Conservation (phyloP, 2,113 vertebrate genomes). For the Silurus asotus region DNA sequence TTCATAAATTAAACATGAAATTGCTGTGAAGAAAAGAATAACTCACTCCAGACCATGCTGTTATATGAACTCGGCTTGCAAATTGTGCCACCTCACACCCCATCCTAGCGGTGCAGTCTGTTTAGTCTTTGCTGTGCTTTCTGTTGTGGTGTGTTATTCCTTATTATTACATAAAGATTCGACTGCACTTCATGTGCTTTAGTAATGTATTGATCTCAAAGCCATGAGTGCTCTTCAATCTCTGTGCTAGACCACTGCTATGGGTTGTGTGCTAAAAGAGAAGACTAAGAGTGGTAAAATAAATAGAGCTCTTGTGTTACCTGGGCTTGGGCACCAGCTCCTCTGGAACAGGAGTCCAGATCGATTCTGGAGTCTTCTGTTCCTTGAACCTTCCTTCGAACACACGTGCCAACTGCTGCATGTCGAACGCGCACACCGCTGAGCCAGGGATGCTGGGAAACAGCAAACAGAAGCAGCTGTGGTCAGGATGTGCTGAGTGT, state of each 20-base stretch:
- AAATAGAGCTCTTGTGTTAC: conserved; percentile 62
- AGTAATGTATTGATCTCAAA: background rate
- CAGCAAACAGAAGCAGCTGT: conserved; percentile 40
- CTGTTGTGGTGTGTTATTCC: background rate
- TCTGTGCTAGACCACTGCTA: background rate
- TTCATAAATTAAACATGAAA: background rate
- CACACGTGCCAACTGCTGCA: conserved; percentile 86
- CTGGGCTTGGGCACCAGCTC: conserved; percentile 90
- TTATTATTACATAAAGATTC: background rate
- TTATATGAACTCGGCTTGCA: background rate
- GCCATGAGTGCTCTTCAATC: background rate
- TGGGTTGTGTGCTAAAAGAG: background rate
- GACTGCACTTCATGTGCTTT: background rate
- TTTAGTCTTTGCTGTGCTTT: too few relatives aligned
- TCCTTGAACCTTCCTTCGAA: conserved; percentile 95
- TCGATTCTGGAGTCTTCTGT: conserved; percentile 92
- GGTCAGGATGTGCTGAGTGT: conserved; percentile 38
- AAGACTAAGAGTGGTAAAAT: background rate
- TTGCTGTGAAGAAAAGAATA: background rate
- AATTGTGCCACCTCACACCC: background rate
- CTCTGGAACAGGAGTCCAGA: conserved; percentile 93
- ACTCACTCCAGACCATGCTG: background rate
- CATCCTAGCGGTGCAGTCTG: background rate
- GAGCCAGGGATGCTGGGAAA: conserved; percentile 87
- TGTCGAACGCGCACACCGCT: conserved; percentile 94